phyloP scores from a whole-genome alignment of 2,888 invertebrate genomes.

The Anthophora plumipes region DNA sequence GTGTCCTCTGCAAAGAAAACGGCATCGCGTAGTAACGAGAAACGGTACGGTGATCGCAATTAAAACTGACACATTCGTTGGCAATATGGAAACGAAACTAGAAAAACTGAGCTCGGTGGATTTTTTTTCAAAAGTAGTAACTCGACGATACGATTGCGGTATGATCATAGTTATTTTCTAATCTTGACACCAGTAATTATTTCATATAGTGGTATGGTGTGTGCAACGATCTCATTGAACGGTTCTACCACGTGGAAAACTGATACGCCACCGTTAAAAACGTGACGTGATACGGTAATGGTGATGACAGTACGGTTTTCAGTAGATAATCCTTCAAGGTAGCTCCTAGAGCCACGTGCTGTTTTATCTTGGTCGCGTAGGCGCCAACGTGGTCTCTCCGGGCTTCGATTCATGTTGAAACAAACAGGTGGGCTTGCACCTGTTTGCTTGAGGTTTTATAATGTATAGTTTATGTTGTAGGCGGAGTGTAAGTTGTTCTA shows the following conservation, averaged over 20 bases:
- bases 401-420: not conserved
- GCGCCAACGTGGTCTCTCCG: not conserved
- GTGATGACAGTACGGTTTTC: not conserved
- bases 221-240: not conserved
- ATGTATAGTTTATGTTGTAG: not conserved
- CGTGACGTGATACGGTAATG: not conserved
- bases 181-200: not conserved
- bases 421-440: not conserved
- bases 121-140: not conserved
- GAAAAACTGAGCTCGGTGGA: not conserved
- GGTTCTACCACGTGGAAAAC: not conserved
- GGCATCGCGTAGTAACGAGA: slow-evolving; percentile 45
- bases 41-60: slow-evolving; percentile 63
- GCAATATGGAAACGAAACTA: not conserved
- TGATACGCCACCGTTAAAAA: not conserved
- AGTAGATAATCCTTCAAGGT: not conserved
- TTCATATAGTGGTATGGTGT: not conserved
- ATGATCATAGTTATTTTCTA: not conserved
- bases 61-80: slow-evolving; percentile 53
- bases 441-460: not conserved
- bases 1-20: slow-evolving; percentile 10
- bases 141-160: not conserved
- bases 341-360: not conserved
- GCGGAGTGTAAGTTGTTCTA: not conserved
- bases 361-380: not conserved